Percentiles rank a stretch among this genome's conserved stretches.
Conservation (phyloP, 1,140 invertebrate genomes). For the Acromyrmex charruanus region DNA sequence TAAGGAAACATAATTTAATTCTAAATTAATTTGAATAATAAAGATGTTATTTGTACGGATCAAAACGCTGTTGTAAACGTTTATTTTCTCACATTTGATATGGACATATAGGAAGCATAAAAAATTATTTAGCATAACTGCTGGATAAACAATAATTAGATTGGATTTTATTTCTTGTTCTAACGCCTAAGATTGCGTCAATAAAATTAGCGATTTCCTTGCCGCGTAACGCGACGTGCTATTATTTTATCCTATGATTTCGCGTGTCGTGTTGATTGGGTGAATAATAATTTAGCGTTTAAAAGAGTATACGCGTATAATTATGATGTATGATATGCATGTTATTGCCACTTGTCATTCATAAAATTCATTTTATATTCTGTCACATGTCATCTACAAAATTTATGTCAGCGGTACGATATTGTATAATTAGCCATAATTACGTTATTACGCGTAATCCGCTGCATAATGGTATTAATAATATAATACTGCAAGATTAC, state of each 20-base stretch:
- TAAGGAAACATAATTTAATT: neutral
- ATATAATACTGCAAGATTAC: slow-evolving; percentile 46
- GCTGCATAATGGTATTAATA: slow-evolving; percentile 50
- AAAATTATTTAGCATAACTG: slow-evolving; percentile 2
- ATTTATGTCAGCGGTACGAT: slow-evolving; percentile 40
- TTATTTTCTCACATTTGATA: neutral
- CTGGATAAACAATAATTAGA: neutral
- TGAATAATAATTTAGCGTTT: slow-evolving; percentile 50
- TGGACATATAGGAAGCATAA: neutral
- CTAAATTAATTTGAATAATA: neutral
- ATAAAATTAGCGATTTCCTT: slow-evolving; percentile 31
- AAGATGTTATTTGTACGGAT: neutral
- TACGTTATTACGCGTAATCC: slow-evolving; percentile 57
- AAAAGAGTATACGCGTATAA: slow-evolving; percentile 31
- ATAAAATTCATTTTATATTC: slow-evolving; percentile 60
- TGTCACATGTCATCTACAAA: slow-evolving; percentile 52
- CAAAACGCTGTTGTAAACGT: neutral
- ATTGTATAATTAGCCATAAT: slow-evolving; percentile 61
- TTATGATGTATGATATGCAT: slow-evolving; percentile 33
- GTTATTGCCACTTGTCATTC: slow-evolving; percentile 60
- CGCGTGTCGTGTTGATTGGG: slow-evolving; percentile 20
- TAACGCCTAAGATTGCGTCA: neutral
- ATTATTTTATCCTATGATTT: slow-evolving; percentile 26
- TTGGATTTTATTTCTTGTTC: slow-evolving; percentile 4
- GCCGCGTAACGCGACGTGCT: neutral